Evolutionary conservation across 2,113 vertebrate species (phyloP), one percentile per base, ranked within the genome.

Genomic region (Myrmophylax atrothorax): DNA sequence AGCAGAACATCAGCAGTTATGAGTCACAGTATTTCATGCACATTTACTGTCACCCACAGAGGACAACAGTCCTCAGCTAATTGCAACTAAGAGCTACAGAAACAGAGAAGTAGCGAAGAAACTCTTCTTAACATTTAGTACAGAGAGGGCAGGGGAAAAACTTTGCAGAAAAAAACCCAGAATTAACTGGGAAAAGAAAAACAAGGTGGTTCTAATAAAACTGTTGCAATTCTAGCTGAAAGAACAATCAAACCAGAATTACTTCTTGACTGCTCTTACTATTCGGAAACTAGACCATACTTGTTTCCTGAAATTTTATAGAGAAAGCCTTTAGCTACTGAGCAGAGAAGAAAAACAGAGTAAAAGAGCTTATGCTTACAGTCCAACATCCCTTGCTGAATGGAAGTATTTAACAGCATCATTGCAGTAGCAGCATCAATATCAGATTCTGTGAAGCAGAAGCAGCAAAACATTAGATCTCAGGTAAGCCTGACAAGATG

Each of bases 381-480:
- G 97, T 99, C 98, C 97, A 99, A 97, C 98, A 99, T 98, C 96
- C 98, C 98, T 98, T 99, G 99, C 97, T 99, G 99, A 92, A 99
- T 99, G 97, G 99, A 99, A 98, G 99, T 99, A 98, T 99, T 99
- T 99, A 99, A 98, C 97, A 99, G 99, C 99, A 99, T 99, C 99
- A 99, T 99, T 95, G 99, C 99, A 97, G 99, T 99, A 98, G 99
- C 99, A 98, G 99, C 99, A 97, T 99, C 99, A 94, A 99, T 99
- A 98, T 99, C 99, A 93, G 99, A 99, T 97, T 99, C 99, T 99
- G 98, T 91, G 97, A 98, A 99, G 96, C 38, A 94, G 59, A 97
- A 94, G 70, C 58, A 88, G n/a, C 42, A 93, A 74, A 74, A 85
- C 1, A 3, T 96, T 94, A 96, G 35, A 46, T 69, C 24, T 80